A percentile compares a stretch with the other conserved stretches of the same genome.
phyloP scores from a whole-genome alignment of 2,113 vertebrate species.

The Monopterus albus region DNA sequence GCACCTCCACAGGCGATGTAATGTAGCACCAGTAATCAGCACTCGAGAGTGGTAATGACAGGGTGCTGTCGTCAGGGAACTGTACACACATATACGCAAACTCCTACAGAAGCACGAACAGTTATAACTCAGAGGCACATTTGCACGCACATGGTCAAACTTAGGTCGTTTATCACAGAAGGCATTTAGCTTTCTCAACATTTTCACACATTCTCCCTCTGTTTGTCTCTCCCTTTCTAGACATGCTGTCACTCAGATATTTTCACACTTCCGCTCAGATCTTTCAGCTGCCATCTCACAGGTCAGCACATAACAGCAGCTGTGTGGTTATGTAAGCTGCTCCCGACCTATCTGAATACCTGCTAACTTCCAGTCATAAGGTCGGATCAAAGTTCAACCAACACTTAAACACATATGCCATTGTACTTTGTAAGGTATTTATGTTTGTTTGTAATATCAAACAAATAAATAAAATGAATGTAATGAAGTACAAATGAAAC shows the following conservation, averaged over 20 bases:
- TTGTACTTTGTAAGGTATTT: too few relatives aligned
- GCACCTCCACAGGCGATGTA: conserved; percentile 74
- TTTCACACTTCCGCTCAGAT: conserved; percentile 55
- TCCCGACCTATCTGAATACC: conserved; percentile 40
- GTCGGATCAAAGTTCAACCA: conserved; percentile 51
- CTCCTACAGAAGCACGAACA: conserved; percentile 30
- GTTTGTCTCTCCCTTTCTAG: too few relatives aligned
- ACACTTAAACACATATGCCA: not conserved
- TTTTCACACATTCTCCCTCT: conserved; percentile 8
- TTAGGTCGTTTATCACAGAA: conserved; percentile 12
- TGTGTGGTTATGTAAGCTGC: conserved; percentile 52
- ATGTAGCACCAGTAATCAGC: conserved; percentile 69
- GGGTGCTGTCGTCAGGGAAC: conserved; percentile 58
- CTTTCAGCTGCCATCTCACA: conserved; percentile 37
- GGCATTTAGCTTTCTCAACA: conserved; percentile 12
- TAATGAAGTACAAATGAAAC: too few relatives aligned
- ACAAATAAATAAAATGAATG: too few relatives aligned
- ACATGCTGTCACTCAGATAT: conserved; percentile 44
- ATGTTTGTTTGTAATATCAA: too few relatives aligned
- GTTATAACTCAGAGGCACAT: conserved; percentile 32
- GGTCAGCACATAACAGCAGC: conserved; percentile 52
- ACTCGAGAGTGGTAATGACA: conserved; percentile 73
- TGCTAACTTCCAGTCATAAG: not conserved
- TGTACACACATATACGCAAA: conserved; percentile 27
- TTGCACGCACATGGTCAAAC: conserved; percentile 60